Base-by-base conservation (phyloP, 2,888 invertebrate genomes). In the Hemithea aestivaria region DNA sequence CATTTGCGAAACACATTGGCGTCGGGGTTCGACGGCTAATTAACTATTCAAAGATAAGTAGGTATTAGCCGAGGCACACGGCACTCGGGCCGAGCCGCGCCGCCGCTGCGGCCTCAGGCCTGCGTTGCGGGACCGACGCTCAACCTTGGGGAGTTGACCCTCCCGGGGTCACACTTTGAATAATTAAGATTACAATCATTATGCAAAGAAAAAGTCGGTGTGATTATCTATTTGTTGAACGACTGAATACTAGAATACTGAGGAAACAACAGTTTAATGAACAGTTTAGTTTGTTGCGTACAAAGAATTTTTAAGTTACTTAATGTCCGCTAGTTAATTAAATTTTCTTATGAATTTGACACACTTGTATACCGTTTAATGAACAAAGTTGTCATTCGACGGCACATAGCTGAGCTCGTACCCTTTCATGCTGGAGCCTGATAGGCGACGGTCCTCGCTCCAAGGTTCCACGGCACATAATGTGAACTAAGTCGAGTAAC, bases 21-120 rank as follows among this genome's bases (percentile, higher is more conserved):
- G 51, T 51, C 47, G 50, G 36, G 47, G 27, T 49, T 51, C 43
- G 50, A 39, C 44, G 48, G 43, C 53, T 62, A 64, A 65, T 66
- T 62, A 65, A 56, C 53, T 60, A 62, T 64, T 65, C 54, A 62
- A 32, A 56, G 59, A 57, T 59, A 56, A 56, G 51, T 51, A 55
- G 47, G 46, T 47, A 50, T 36, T 20, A 35, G 24, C n/a, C 32
- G 36, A 28, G 40, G 40, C 32, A 21, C 23, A 23, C 41, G 37
- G 16, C 36, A 20, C 9, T 30, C 29, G 23, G 34, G 20, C 35
- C 24, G 32, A 34, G 16, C 22, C 32, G 35, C 20, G 24, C 16
- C 29, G 31, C 32, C 16, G 24, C 34, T 24, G 41, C 28, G 29
- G 23, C 25, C 20, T 20, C 35, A 33, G 31, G 31, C 12, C 29